Evolutionary conservation across 2,113 vertebrate species (phyloP).

Genomic region (Hippocampus barbouri): DNA sequence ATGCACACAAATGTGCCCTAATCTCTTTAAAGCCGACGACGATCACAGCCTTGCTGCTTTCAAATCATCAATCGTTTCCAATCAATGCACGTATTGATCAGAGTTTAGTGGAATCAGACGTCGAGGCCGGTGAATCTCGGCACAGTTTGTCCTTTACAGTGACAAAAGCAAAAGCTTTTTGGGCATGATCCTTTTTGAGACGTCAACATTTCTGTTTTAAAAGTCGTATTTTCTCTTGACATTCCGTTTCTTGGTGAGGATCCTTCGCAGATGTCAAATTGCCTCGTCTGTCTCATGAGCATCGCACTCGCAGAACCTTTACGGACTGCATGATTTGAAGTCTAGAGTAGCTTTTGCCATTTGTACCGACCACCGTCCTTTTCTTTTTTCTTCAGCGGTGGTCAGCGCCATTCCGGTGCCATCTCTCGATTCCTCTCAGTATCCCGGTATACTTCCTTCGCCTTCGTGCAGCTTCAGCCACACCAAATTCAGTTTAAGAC

Average conservation of each 20-base stretch:
- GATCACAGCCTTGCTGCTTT: constrained; percentile 34
- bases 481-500: constrained; percentile 85
- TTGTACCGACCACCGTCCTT: background rate
- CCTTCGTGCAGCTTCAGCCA: constrained; percentile 88
- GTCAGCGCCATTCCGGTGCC: constrained; percentile 93
- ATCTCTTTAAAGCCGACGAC: constrained; percentile 40
- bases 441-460: constrained; percentile 86
- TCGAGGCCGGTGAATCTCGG: background rate
- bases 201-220: background rate
- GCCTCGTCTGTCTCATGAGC: no score
- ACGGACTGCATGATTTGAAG: background rate
- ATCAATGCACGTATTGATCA: constrained; percentile 35
- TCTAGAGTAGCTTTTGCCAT: background rate
- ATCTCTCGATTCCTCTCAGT: constrained; percentile 87
- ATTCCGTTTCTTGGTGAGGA: background rate
- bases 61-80: constrained; percentile 22
- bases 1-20: background rate
- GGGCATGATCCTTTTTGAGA: background rate
- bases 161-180: background rate
- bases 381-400: constrained; percentile 72
- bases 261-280: background rate
- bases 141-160: background rate
- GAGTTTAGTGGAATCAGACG: constrained; percentile 15
- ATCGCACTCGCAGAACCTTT: background rate
- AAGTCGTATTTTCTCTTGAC: background rate